phyloP scores from a whole-genome alignment of 2,113 vertebrate genomes.

The Suncus etruscus region DNA sequence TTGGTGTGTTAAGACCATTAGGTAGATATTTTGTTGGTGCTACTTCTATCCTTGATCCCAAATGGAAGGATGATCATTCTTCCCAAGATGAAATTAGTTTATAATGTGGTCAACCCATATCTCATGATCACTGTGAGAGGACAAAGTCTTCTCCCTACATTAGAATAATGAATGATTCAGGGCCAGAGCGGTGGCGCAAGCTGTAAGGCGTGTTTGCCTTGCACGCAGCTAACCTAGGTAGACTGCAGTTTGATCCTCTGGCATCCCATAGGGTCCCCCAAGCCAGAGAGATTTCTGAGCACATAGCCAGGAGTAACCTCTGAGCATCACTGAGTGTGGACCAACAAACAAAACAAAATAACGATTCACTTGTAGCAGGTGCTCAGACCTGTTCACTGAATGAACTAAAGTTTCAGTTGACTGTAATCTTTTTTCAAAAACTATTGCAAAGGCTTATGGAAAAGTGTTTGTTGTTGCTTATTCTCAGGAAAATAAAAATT shows the following conservation, averaged over 20 bases:
- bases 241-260: too few species aligned
- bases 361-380: background rate
- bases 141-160: background rate
- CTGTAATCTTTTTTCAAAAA: background rate
- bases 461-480: too few species aligned
- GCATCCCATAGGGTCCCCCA: too few species aligned
- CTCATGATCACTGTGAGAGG: background rate
- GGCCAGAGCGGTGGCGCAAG: too few species aligned
- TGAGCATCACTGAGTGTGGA: too few species aligned
- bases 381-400: background rate
- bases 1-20: background rate
- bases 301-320: too few species aligned
- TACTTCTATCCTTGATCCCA: background rate
- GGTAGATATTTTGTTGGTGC: fast-evolving
- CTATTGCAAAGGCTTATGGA: background rate
- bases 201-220: too few species aligned
- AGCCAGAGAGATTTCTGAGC: too few species aligned
- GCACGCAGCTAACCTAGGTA: too few species aligned
- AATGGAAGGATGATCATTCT: background rate
- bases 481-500: too few species aligned
- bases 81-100: background rate
- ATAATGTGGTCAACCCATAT: too few species aligned
- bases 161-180: background rate
- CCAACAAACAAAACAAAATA: background rate
- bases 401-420: background rate